Evolutionary conservation across 2,797 vertebrate genomes (phyloP).

Genomic region (Crenuchus spilurus): DNA sequence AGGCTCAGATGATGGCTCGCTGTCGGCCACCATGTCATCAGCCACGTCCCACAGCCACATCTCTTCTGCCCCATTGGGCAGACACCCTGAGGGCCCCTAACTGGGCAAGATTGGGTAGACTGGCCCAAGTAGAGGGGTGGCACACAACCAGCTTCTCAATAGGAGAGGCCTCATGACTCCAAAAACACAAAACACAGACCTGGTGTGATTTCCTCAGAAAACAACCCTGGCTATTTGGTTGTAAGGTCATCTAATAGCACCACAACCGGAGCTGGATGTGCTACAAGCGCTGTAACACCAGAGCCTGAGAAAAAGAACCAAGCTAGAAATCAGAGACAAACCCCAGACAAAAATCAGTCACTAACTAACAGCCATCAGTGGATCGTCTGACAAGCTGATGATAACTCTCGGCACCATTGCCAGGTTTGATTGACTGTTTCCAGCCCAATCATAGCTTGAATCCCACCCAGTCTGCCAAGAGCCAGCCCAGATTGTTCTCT

Average conservation of each 20-base stretch:
- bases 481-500: background rate
- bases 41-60: conserved; percentile 83
- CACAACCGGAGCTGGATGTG: conserved; percentile 5
- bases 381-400: conserved; percentile 30
- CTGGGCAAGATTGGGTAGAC: conserved; percentile 64
- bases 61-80: conserved; percentile 88
- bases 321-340: conserved; percentile 31
- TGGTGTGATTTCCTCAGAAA: conserved; percentile 66
- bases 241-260: conserved; percentile 64
- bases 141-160: conserved; percentile 49
- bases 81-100: conserved; percentile 52
- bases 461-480: background rate
- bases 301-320: conserved; percentile 10
- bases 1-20: conserved; percentile 87
- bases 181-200: conserved; percentile 47
- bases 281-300: conserved; percentile 39
- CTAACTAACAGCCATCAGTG: conserved; percentile 26
- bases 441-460: conserved; percentile 17
- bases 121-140: conserved; percentile 57
- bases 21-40: conserved; percentile 93
- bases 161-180: conserved; percentile 52
- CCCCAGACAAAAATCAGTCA: conserved; percentile 30
- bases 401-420: conserved; percentile 23
- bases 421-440: conserved; percentile 19
- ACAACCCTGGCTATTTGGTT: conserved; percentile 66